phyloP scores from a whole-genome alignment of 2,888 invertebrate species.

The Pammene fasciana region DNA sequence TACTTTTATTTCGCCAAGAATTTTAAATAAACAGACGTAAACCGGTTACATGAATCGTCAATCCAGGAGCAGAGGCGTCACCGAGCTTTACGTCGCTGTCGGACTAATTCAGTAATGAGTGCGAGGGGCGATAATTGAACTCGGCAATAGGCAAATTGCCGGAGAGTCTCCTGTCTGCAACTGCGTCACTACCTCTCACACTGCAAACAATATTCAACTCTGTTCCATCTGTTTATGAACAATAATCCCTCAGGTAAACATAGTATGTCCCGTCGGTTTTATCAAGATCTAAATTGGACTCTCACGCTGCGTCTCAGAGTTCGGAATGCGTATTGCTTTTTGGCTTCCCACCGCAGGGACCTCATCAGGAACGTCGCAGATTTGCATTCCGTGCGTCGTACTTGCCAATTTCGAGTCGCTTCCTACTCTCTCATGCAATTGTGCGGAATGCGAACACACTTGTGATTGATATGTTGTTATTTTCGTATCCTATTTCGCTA shows the following conservation, averaged over 20 bases:
- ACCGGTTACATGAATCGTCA: conserved; percentile 62
- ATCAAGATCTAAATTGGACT: conserved; percentile 66
- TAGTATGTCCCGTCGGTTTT: conserved; percentile 52
- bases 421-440: conserved; percentile 63
- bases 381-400: conserved; percentile 72
- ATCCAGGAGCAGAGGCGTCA: conserved; percentile 74
- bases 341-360: conserved; percentile 60
- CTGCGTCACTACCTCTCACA: conserved; percentile 51
- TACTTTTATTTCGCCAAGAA: conserved; percentile 39
- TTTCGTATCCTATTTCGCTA: conserved; percentile 29
- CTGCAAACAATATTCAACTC: conserved; percentile 52
- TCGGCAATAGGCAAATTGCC: conserved; percentile 82
- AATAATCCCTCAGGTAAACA: conserved; percentile 49
- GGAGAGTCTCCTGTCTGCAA: conserved; percentile 64
- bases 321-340: conserved; percentile 54
- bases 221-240: conserved; percentile 53
- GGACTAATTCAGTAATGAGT: conserved; percentile 81
- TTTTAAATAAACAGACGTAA: conserved; percentile 56
- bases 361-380: conserved; percentile 65
- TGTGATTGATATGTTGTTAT: conserved; percentile 46
- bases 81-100: conserved; percentile 74
- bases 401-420: conserved; percentile 68
- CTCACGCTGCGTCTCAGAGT: conserved; percentile 61
- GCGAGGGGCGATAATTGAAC: conserved; percentile 83
- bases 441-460: conserved; percentile 61